Evolutionary conservation across 1,140 invertebrate species (phyloP), one percentile per base, ranked within the genome.

Genomic region (Pararge aegeria): DNA sequence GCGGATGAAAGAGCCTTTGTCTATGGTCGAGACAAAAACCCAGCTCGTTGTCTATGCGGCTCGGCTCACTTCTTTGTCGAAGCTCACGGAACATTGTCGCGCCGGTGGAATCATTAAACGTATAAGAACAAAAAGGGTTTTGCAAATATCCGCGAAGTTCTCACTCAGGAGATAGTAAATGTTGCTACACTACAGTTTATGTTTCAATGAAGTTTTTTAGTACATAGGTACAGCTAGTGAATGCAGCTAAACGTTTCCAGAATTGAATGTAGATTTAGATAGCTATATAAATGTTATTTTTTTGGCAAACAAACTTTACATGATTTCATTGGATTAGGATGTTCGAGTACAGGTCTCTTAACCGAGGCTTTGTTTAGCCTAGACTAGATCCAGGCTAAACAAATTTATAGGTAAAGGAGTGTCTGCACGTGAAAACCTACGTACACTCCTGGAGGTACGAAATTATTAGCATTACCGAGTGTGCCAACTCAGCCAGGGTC

Each of bases 1-100:
- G 64, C 61, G 69, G 67, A 83, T 88, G 78, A 88, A 88, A 87
- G 80, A 76, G 56, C 78, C 76, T 86, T 88, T 88, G 85, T 88
- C 73, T 83, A 78, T 80, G 73, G 73, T 61, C 55, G 70, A 76
- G 72, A 87, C 82, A 86, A 85, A 85, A 87, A 70, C 64, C 50
- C 68, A 56, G 63, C 56, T 75, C 77, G 80, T 81, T 84, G 78
- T 85, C 79, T 86, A 83, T 83, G 77, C 74, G 65, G 71, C 65
- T 72, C 74, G 62, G 58, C 49, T 73, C 70, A 68, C 56, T 80
- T 77, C 71, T 81, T 88, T 88, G 85, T 88, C 67, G 74, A 85
- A 73, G 71, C 66, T 63, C 49, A 79, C 56, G 49, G 55, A 27
- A 70, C 50, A 84, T 83, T 81, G 80, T 83, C 53, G 69, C 59